Percentiles rank a stretch among this genome's conserved stretches.
phyloP scores from a whole-genome alignment of 1,140 invertebrate species.

The Aphelenchoides besseyi region DNA sequence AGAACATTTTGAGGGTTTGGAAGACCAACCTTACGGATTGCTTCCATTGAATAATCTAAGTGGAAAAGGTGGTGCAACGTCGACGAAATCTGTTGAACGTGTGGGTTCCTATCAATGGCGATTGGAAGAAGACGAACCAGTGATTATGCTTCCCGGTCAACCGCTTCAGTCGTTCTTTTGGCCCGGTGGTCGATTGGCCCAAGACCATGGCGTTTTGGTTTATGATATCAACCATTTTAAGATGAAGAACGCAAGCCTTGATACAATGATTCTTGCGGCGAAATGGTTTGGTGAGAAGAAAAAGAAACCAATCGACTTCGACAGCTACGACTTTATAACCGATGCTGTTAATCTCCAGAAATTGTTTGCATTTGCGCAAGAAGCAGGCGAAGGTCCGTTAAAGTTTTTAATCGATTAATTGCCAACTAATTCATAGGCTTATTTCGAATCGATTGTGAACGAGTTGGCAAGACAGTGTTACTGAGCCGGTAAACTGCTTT shows the following conservation, averaged over 20 bases:
- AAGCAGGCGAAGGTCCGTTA: slow-evolving; percentile 50
- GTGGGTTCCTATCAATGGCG: slow-evolving; percentile 62
- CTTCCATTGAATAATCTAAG: slow-evolving; percentile 55
- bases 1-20: background rate
- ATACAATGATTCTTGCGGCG: slow-evolving; percentile 58
- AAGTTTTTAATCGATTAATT: background rate
- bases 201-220: slow-evolving; percentile 60
- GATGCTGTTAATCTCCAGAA: slow-evolving; percentile 62
- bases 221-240: slow-evolving; percentile 63
- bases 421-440: slow-evolving; percentile 29
- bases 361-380: slow-evolving; percentile 60
- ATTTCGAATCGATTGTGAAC: slow-evolving; percentile 61
- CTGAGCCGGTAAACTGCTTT: slow-evolving; percentile 39
- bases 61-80: slow-evolving; percentile 54
- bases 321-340: slow-evolving; percentile 60
- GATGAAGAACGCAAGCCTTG: slow-evolving; percentile 48
- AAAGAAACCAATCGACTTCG: slow-evolving; percentile 61
- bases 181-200: slow-evolving; percentile 55
- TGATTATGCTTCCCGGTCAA: slow-evolving; percentile 59
- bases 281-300: slow-evolving; percentile 49
- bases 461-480: slow-evolving; percentile 61
- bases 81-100: slow-evolving; percentile 59
- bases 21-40: slow-evolving; percentile 45
- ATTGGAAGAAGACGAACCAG: slow-evolving; percentile 59
- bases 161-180: slow-evolving; percentile 59